Base-by-base conservation (phyloP, 2,113 vertebrate genomes). In the Nanorana parkeri region DNA sequence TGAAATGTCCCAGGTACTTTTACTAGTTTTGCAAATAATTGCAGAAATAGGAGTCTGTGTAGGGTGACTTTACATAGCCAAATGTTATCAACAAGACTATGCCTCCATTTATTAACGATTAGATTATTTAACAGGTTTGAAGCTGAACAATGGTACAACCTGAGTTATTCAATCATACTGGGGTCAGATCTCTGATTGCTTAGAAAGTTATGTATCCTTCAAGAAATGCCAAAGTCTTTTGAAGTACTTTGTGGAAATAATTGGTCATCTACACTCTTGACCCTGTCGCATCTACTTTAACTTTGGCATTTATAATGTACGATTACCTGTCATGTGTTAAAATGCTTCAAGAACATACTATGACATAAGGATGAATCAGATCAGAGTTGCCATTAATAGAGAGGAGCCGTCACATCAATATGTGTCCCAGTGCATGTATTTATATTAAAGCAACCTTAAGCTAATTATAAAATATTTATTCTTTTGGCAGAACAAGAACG, bases 351-450 rank as follows among this genome's bases (percentile, higher is more conserved):
- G 56, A 63, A 81, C 78, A 81, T 80, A 58, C 78, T 60, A 69
- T 64, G 78, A 81, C 78, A 81, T 64, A 65, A 72, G 78, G 68
- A 81, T 81, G 78, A 81, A 69, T 81, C 78, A 72, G 78, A 72
- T 81, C 73, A 72, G 68, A 58, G 54, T 72, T 55, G 56, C 56
- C 68, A 73, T 81, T 81, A 81, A 28, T 64, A 64, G 68, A 64
- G 78, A 32, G 64, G 56, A 81, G 29, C 21, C 67, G 23, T 72
- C 56, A 72, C 78, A 81, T 81, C 68, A 72, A 81, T 81, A 81
- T 81, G 17, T 81, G 78, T 81, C 78, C 64, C 23, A 23, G 54
- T 72, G 78, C 68, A 81, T 64, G 67, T 72, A 72, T 81, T 81
- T 71, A 71, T 73, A 81, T 73, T 55, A 64, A 72, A 73, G 64